Percentiles rank a stretch among this genome's conserved stretches.
Conservation (phyloP, 2,113 vertebrate genomes). For the Canis aureus region DNA sequence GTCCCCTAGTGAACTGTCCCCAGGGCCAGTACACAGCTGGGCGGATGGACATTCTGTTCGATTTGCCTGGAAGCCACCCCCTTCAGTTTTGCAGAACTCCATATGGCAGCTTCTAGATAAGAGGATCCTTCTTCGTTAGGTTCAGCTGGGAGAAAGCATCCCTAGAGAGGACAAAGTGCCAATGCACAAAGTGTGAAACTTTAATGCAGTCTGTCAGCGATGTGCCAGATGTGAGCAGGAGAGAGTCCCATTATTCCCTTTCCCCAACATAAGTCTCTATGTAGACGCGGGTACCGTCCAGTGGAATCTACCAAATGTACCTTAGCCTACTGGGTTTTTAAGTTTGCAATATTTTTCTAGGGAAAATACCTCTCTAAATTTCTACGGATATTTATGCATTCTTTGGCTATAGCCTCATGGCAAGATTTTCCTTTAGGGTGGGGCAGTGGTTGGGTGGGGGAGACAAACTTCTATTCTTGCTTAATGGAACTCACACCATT, state of each 20-base stretch:
- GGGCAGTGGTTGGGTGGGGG: not conserved
- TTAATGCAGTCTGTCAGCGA: not conserved
- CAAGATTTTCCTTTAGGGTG: conserved; percentile 40
- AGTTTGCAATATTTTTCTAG: conserved; percentile 50
- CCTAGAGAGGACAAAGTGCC: not conserved
- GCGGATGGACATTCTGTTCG: not conserved
- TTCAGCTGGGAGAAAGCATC: not conserved
- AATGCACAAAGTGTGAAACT: not conserved
- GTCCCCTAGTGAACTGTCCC: not conserved
- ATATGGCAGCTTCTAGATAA: not conserved
- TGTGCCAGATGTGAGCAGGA: not conserved
- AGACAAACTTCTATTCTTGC: conserved; percentile 57
- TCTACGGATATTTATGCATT: conserved; percentile 52
- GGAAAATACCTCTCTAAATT: conserved; percentile 69
- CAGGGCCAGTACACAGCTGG: not conserved
- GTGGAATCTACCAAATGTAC: not conserved
- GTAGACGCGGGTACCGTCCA: not conserved
- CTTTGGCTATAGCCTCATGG: conserved; percentile 49
- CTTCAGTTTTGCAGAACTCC: not conserved
- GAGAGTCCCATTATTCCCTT: not conserved
- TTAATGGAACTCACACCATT: conserved; percentile 63
- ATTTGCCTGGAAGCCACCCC: not conserved
- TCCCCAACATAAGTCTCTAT: not conserved
- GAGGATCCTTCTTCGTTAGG: not conserved
- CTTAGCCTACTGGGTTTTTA: not conserved